Evolutionary conservation across 23 tunicate genomes (phyloP).

Genomic region (Botrylloides violaceus): DNA sequence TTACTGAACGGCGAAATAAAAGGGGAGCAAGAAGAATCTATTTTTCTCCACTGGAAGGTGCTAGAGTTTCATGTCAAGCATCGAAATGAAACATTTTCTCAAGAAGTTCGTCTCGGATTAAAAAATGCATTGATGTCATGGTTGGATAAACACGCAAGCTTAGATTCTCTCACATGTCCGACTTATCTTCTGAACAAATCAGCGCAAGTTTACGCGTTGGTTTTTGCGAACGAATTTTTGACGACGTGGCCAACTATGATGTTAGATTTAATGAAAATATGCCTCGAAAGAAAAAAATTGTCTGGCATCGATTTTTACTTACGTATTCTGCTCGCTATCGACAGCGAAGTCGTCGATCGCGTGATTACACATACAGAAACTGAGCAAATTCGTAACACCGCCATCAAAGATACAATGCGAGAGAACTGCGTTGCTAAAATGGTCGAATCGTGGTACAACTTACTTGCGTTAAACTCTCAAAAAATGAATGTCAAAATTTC

Average conservation of each 20-base stretch:
- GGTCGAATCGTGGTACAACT: conserved; percentile 75
- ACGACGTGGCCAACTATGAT: conserved; percentile 51
- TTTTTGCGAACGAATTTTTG: conserved; percentile 68
- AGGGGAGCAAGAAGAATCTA: conserved; percentile 58
- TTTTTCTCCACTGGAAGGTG: conserved; percentile 71
- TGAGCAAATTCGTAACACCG: conserved; percentile 47
- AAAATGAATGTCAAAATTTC: neutral
- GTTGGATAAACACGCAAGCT: conserved; percentile 62
- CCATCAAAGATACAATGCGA: conserved; percentile 86
- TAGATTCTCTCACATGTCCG: neutral
- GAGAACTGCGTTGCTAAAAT: conserved; percentile 55
- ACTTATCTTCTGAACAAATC: conserved; percentile 65
- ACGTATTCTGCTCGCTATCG: conserved; percentile 67
- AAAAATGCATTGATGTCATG: conserved; percentile 48
- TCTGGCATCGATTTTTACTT: conserved; percentile 56
- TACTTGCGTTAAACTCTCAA: conserved; percentile 17
- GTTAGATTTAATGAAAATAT: conserved; percentile 42
- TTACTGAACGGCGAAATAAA: conserved; percentile 38
- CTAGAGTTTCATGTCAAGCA: conserved; percentile 68
- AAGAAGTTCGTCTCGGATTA: conserved; percentile 29
- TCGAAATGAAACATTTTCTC: conserved; percentile 36
- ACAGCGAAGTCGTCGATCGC: conserved; percentile 85
- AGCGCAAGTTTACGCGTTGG: conserved; percentile 77
- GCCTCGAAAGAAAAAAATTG: conserved; percentile 29
- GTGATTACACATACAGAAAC: conserved; percentile 52